Percentiles rank a stretch among this genome's conserved stretches.
These are phyloP conservation scores for Dryas iulia DNA, from an alignment of 1,140 invertebrate species.

Conservation along the genomic window DNA sequence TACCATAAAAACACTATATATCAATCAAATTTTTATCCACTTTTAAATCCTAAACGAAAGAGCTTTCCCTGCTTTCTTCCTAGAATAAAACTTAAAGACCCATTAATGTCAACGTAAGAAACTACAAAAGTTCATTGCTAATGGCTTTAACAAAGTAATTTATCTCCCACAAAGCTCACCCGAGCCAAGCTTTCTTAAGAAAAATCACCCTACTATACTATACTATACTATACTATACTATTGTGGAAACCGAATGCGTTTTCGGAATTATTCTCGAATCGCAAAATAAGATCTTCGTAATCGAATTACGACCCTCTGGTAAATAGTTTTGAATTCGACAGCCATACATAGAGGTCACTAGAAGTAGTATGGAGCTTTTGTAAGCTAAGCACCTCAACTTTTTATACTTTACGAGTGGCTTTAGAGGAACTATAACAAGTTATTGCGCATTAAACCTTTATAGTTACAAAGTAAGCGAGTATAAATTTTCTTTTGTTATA, in stretches of 20 bases:
- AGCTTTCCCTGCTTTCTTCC: background rate
- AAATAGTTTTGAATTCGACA: conserved; percentile 59
- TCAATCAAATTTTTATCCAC: background rate
- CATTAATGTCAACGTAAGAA: conserved; percentile 6
- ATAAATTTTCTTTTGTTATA: background rate
- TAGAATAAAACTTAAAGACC: conserved; percentile 3
- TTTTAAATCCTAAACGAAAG: background rate
- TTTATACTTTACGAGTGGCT: background rate
- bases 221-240: too few relatives aligned
- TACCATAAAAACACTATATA: background rate
- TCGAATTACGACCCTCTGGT: conserved; percentile 56
- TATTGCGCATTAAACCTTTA: background rate
- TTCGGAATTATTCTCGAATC: conserved; percentile 56
- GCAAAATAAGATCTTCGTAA: conserved; percentile 62
- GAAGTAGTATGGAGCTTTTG: background rate
- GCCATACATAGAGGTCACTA: background rate
- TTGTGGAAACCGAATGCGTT: conserved; percentile 51
- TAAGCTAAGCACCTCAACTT: background rate
- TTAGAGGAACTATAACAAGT: background rate
- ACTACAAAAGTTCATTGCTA: conserved; percentile 8
- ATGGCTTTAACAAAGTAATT: conserved; percentile 18
- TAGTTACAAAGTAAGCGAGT: background rate
- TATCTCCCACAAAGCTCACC: conserved; percentile 12
- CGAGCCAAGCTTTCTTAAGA: conserved; percentile 28
- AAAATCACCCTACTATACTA: conserved; percentile 44